Percentiles rank a stretch among this genome's conserved stretches.
These are phyloP conservation scores for Drosophila subsilvestris DNA, from an alignment of 2,888 invertebrate genomes.

Conservation along the genomic window DNA sequence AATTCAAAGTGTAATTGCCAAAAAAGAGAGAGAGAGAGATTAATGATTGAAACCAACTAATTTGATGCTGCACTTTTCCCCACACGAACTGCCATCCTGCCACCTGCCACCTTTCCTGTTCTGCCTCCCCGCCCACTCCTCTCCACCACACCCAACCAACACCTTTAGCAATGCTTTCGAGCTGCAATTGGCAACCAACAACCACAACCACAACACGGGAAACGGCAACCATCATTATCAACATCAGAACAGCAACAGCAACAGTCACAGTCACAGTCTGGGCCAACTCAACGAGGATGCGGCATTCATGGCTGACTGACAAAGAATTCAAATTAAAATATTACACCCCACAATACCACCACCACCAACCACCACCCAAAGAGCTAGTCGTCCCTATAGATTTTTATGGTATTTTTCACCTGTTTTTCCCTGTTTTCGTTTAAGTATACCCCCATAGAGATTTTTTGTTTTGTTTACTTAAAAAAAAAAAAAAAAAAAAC, in stretches of 20 bases:
- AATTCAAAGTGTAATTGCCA: not conserved
- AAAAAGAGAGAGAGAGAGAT: not conserved
- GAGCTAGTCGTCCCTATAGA: not conserved
- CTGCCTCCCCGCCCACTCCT: slow-evolving; percentile 17
- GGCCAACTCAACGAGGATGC: slow-evolving; percentile 63
- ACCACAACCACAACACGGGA: not conserved
- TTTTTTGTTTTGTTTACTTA: slow-evolving; percentile 1
- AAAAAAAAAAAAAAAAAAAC: too few species aligned
- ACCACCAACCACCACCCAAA: not conserved
- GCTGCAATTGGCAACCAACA: slow-evolving; percentile 48
- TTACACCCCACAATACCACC: not conserved
- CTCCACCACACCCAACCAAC: not conserved
- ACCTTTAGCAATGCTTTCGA: slow-evolving; percentile 64
- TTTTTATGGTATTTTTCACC: not conserved
- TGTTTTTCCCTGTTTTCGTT: not conserved
- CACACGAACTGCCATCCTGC: not conserved
- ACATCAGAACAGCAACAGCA: slow-evolving; percentile 28
- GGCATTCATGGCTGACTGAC: slow-evolving; percentile 10
- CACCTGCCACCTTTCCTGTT: slow-evolving; percentile 4
- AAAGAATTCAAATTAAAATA: not conserved
- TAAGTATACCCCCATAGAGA: not conserved
- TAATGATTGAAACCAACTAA: not conserved
- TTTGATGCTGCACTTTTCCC: not conserved
- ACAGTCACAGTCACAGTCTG: slow-evolving; percentile 41
- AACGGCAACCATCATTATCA: not conserved